phyloP scores from a whole-genome alignment of 2,797 vertebrate species.

The Acipenser oxyrinchus region DNA sequence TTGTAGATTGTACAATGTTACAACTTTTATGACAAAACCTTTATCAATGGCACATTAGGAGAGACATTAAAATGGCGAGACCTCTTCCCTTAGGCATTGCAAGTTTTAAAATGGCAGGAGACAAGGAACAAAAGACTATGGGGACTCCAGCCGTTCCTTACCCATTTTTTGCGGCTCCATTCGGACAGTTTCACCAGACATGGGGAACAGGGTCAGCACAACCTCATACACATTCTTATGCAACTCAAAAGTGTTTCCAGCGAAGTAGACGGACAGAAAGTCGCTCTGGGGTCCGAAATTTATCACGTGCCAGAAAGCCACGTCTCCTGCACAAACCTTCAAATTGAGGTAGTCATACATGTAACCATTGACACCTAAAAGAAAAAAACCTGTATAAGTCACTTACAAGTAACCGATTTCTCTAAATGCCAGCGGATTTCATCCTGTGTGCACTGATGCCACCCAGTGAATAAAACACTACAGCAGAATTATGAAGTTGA shows the following conservation, averaged over 20 bases:
- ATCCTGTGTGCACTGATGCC: neutral
- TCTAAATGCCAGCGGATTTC: too few species aligned
- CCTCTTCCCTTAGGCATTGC: too few species aligned
- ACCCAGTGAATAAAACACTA: neutral
- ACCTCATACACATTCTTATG: conserved; percentile 69
- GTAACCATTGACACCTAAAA: conserved; percentile 82
- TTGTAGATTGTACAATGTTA: too few species aligned
- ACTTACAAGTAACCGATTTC: too few species aligned
- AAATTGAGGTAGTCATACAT: conserved; percentile 69
- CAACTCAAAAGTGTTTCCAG: conserved; percentile 78
- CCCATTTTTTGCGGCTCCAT: conserved; percentile 83
- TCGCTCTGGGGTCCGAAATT: conserved; percentile 78
- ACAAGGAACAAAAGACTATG: neutral
- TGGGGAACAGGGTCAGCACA: conserved; percentile 85
- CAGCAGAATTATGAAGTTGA: too few species aligned
- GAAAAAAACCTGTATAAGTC: conserved; percentile 5
- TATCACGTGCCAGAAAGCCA: conserved; percentile 83
- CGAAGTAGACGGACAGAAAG: conserved; percentile 88
- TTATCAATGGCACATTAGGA: too few species aligned
- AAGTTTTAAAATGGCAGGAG: too few species aligned
- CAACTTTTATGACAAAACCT: too few species aligned
- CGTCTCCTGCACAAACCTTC: conserved; percentile 68
- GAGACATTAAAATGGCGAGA: too few species aligned
- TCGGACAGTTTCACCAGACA: conserved; percentile 77
- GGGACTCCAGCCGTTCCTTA: conserved; percentile 31